Percentiles rank a stretch among this genome's conserved stretches.
Evolutionary conservation across 2,888 invertebrate genomes (phyloP).

Genomic region (Cecidostiba fungosa): DNA sequence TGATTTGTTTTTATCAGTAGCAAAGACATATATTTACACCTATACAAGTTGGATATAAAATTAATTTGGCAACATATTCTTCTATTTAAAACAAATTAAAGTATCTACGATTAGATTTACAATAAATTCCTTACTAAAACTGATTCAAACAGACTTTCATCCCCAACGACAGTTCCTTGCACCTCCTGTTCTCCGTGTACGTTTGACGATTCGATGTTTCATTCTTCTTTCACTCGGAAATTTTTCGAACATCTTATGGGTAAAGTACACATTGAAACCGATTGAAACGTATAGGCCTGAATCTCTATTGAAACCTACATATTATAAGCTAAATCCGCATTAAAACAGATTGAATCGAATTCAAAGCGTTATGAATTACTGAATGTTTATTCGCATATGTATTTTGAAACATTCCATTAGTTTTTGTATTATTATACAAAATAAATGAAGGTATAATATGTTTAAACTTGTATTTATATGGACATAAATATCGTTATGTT

Average conservation of each 20-base stretch:
- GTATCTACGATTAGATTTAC: no score
- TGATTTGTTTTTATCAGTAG: no score
- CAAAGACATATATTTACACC: no score
- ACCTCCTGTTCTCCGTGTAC: not conserved
- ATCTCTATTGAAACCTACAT: not conserved
- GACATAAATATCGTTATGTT: no score
- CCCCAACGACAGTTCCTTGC: not conserved
- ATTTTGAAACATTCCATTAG: not conserved
- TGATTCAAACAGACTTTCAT: not conserved
- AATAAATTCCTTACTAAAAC: not conserved
- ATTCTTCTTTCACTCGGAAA: constrained; percentile 7
- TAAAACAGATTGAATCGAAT: not conserved
- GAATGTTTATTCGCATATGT: not conserved
- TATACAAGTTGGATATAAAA: no score
- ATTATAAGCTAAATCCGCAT: not conserved
- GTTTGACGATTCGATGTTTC: constrained; percentile 27
- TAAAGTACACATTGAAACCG: not conserved
- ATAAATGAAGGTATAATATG: not conserved
- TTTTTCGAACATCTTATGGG: not conserved
- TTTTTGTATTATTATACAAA: not conserved
- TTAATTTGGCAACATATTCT: no score
- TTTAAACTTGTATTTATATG: no score
- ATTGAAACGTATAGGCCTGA: not conserved
- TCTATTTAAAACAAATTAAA: no score
- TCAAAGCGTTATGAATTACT: not conserved